These are phyloP conservation scores for Gymnobelideus leadbeateri DNA, from an alignment of 2,113 vertebrate genomes.

Conservation along the genomic window DNA sequence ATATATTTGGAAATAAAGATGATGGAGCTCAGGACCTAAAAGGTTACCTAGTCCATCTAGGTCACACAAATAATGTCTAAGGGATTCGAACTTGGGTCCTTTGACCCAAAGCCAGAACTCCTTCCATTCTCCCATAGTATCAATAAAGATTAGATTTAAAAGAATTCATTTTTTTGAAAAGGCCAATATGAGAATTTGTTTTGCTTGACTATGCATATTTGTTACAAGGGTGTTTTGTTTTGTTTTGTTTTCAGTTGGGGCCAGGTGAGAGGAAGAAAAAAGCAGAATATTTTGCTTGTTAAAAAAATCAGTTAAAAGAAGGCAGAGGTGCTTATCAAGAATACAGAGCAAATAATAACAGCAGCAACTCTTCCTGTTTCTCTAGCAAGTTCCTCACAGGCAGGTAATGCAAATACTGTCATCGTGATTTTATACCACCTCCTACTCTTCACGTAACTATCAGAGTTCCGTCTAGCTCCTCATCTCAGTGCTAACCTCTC, in stretches of 20 bases:
- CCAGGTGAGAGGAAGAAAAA: background rate
- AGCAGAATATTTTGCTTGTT: background rate
- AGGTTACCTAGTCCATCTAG: background rate
- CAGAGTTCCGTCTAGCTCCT: background rate
- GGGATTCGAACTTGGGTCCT: background rate
- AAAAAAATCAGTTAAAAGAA: background rate
- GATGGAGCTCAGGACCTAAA: background rate
- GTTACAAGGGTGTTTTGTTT: background rate
- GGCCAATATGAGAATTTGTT: background rate
- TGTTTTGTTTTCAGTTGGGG: background rate
- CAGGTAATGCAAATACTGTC: background rate
- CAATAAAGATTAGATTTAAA: background rate
- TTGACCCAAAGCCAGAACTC: background rate
- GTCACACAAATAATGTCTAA: background rate
- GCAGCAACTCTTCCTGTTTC: background rate
- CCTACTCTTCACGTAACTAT: background rate
- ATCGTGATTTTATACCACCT: background rate
- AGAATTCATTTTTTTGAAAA: background rate
- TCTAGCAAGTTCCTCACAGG: background rate
- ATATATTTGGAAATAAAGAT: background rate
- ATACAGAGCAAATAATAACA: background rate
- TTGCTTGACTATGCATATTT: background rate
- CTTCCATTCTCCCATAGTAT: background rate
- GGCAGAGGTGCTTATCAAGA: background rate
- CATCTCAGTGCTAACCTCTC: background rate